Evolutionary conservation across 35 echinoderm and acorn worm genomes (phyloP), one percentile per base, ranked within the genome.

Genomic region (Amphiura filiformis): DNA sequence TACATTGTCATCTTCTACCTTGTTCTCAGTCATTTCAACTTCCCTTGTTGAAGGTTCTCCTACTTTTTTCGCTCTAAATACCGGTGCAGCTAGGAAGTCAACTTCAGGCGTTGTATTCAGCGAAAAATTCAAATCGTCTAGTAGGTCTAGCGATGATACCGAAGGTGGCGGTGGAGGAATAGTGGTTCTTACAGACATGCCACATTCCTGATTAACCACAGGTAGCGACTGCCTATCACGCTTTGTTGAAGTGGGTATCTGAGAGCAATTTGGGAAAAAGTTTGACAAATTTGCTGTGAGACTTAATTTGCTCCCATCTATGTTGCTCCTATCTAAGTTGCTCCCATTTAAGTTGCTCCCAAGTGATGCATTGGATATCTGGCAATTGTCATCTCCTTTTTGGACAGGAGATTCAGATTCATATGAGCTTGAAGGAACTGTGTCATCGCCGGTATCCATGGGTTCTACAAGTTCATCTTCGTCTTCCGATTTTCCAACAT

Each of bases 111-210:
- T 85, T 17, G 42, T 23, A 56, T 85, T 84, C 38, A 89, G 78
- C 12, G 78, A 61, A 1, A 85, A 34, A 56, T 85, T 92, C 52
- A 97, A 88, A 36, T 97, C 95, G 80, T 97, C 95, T 18, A 97
- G 88, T 56, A 91, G 76, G 77, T 97, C 95, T 26, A 97, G 86
- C 81, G 88, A 87, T 22, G 95, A 93, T 1, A 93, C 61, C 7
- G 88, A 91, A 18, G 95, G 95, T 52, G 95, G 88, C 40, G 87
- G 65, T 23, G 95, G 91, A 32, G 95, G 95, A 14, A 90, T 78
- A 35, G 23, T 47, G 31, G 23, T 37, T 38, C 38, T 56, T 70
- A 32, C 57, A 56, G 3, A 20, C 40, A 31, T 15, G 39, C 42
- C 39, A 37, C 15, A 17, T 76, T 82, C 75, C 80, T 42, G 26